Conservation (phyloP, 2,797 vertebrate species). For the Acanthurus tractus region DNA sequence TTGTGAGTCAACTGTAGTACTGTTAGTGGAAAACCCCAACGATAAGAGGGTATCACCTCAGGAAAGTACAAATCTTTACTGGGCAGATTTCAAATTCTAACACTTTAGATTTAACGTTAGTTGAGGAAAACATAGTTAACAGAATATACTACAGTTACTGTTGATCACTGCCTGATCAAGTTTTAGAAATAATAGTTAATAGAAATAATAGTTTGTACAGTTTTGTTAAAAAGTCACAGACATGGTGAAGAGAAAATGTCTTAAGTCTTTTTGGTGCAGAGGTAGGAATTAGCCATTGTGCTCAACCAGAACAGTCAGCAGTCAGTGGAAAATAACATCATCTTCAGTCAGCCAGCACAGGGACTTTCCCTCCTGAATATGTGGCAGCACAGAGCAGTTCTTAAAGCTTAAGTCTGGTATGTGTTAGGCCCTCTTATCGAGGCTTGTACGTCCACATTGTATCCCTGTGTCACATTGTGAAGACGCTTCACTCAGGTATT, state of each 20-base stretch:
- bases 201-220: neutral
- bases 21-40: no score
- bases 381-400: constrained; percentile 69
- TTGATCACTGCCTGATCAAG: neutral
- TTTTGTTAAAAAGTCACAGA: neutral
- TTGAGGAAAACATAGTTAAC: neutral
- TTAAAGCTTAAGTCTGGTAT: constrained; percentile 68
- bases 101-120: no score
- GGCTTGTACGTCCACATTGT: constrained; percentile 30
- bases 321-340: constrained; percentile 77
- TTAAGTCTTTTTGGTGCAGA: constrained; percentile 11
- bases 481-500: constrained; percentile 31
- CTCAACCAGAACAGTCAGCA: constrained; percentile 64
- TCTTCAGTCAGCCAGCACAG: constrained; percentile 69
- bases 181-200: neutral
- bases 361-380: constrained; percentile 81
- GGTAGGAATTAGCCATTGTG: constrained; percentile 45
- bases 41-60: no score
- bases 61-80: no score
- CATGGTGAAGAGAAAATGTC: constrained; percentile 16
- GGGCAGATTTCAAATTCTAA: no score
- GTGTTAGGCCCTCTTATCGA: constrained; percentile 37
- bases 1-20: no score
- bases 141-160: neutral
- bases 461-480: constrained; percentile 22